phyloP scores from a whole-genome alignment of 2,113 vertebrate species.

The Callaeas wilsoni region DNA sequence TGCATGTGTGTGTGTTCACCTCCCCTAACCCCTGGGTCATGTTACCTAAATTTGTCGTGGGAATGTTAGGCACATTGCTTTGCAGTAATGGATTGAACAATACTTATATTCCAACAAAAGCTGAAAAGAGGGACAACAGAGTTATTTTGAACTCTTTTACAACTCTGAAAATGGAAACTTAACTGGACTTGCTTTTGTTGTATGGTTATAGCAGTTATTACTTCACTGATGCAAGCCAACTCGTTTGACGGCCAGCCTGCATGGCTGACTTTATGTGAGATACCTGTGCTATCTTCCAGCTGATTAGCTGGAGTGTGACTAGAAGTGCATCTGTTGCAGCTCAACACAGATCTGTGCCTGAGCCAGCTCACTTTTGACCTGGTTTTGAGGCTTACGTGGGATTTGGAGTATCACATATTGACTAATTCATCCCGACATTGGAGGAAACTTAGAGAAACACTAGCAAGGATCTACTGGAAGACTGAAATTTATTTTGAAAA shows the following conservation, averaged over 20 bases:
- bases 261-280: not conserved
- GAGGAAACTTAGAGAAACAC: not conserved
- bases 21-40: not conserved
- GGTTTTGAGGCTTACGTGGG: not conserved
- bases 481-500: constrained; percentile 24
- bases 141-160: not conserved
- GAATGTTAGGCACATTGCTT: not conserved
- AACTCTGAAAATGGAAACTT: not conserved
- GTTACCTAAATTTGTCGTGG: not conserved
- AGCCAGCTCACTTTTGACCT: not conserved
- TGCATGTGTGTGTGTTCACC: not conserved
- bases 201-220: not conserved
- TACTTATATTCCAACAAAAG: not conserved
- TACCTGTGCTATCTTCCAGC: not conserved
- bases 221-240: not conserved
- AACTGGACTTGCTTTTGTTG: not conserved
- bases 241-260: not conserved
- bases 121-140: not conserved
- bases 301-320: not conserved
- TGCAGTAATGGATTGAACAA: not conserved
- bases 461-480: not conserved
- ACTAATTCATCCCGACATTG: not conserved
- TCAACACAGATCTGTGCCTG: not conserved
- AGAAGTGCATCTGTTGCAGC: not conserved
- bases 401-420: not conserved